Conservation (phyloP, 1,140 invertebrate species). For the Zaprionus taronus region DNA sequence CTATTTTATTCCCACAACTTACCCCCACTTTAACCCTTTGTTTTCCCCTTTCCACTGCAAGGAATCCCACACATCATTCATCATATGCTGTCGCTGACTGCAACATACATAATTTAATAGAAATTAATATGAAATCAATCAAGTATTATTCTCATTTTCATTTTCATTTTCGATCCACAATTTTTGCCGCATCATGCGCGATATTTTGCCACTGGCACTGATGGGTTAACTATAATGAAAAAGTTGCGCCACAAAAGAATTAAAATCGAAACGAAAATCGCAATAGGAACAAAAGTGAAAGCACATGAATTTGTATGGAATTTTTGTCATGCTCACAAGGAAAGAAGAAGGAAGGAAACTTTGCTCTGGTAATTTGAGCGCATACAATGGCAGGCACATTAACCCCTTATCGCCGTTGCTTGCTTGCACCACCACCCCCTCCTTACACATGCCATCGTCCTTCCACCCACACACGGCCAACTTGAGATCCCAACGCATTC, state of each 20-base stretch:
- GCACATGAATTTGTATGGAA: slow-evolving; percentile 45
- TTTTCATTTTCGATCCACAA: slow-evolving; percentile 45
- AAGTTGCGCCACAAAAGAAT: slow-evolving; percentile 61
- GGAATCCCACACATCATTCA: slow-evolving; percentile 44
- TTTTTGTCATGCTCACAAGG: slow-evolving; percentile 65
- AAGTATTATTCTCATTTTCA: slow-evolving; percentile 65
- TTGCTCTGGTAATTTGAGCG: slow-evolving; percentile 73
- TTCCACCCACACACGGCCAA: background rate
- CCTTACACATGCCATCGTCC: background rate
- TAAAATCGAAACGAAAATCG: slow-evolving; percentile 1
- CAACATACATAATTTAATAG: slow-evolving; percentile 61
- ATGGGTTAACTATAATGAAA: slow-evolving; percentile 64
- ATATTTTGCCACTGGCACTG: slow-evolving; percentile 22
- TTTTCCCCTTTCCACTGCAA: background rate
- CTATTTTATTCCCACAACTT: background rate
- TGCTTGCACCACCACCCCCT: too few species aligned
- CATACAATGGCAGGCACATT: slow-evolving; percentile 54
- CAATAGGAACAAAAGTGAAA: slow-evolving; percentile 37
- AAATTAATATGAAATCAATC: slow-evolving; percentile 81
- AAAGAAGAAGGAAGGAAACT: slow-evolving; percentile 19
- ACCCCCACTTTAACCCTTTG: background rate
- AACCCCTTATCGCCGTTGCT: slow-evolving; percentile 68
- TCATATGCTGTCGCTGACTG: slow-evolving; percentile 34
- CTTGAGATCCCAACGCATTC: slow-evolving; percentile 52
- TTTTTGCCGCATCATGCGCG: slow-evolving; percentile 55